Conservation (phyloP, 2,113 vertebrate species). For the Ictalurus furcatus region DNA sequence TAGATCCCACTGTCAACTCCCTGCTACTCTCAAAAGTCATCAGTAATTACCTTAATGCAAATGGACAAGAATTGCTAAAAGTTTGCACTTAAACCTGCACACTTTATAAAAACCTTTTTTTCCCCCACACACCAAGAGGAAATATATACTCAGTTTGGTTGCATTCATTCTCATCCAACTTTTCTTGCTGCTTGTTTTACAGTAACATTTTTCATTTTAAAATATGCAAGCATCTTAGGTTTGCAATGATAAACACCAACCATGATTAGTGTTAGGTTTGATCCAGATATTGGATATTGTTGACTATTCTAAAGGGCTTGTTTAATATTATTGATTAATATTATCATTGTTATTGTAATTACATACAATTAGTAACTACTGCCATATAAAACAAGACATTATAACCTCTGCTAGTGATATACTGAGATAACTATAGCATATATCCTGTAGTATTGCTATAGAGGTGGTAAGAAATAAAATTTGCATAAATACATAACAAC, state of each 20-base stretch:
- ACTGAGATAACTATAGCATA: neutral
- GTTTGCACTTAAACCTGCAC: neutral
- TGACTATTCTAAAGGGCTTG: neutral
- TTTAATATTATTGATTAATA: neutral
- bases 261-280: neutral
- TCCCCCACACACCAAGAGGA: neutral
- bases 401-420: neutral
- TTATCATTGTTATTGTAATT: neutral
- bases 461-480: neutral
- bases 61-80: neutral
- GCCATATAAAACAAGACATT: neutral
- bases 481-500: conserved; percentile 3
- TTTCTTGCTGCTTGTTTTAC: neutral
- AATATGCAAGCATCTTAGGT: neutral
- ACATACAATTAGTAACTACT: neutral
- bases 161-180: neutral
- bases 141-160: neutral
- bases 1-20: neutral
- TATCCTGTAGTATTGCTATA: neutral
- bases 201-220: neutral
- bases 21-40: neutral
- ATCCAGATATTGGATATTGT: neutral
- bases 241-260: neutral
- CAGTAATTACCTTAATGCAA: neutral
- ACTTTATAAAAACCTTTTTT: neutral